phyloP scores from a whole-genome alignment of 2,888 invertebrate genomes.

The Drosophila prostipennis region DNA sequence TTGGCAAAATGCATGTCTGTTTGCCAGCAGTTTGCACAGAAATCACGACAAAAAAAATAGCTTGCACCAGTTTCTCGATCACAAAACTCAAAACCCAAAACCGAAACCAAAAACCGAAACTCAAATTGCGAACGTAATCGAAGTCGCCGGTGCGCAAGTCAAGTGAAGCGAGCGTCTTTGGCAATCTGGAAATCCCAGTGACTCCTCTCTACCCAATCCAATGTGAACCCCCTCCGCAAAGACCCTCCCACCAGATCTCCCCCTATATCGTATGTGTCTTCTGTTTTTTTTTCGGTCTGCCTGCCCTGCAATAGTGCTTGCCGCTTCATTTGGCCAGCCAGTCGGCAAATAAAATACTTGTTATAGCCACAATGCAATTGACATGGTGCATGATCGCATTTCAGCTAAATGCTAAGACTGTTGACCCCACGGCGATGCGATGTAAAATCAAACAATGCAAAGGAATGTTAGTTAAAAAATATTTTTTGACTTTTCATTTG shows the following conservation, averaged over 20 bases:
- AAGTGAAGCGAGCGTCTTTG: constrained; percentile 57
- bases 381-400: constrained; percentile 41
- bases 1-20: constrained; percentile 59
- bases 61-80: constrained; percentile 68
- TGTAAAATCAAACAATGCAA: neutral
- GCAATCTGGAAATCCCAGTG: constrained; percentile 69
- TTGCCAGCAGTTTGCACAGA: constrained; percentile 26
- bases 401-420: constrained; percentile 55
- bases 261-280: constrained; percentile 34
- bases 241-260: constrained; percentile 39
- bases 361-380: constrained; percentile 43
- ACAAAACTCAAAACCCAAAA: constrained; percentile 43
- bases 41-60: constrained; percentile 23
- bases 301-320: constrained; percentile 59
- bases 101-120: constrained; percentile 52
- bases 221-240: constrained; percentile 10
- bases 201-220: constrained; percentile 11
- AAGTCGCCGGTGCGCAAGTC: constrained; percentile 42
- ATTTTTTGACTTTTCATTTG: too few species aligned
- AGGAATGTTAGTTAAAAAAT: neutral
- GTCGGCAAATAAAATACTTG: constrained; percentile 14
- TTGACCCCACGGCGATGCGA: constrained; percentile 39
- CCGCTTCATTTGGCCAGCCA: constrained; percentile 57
- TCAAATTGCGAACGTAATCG: constrained; percentile 48
- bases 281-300: constrained; percentile 30